These are phyloP conservation scores for Lagopus leucura DNA, from an alignment of 2,113 vertebrate genomes.

Conservation along the genomic window DNA sequence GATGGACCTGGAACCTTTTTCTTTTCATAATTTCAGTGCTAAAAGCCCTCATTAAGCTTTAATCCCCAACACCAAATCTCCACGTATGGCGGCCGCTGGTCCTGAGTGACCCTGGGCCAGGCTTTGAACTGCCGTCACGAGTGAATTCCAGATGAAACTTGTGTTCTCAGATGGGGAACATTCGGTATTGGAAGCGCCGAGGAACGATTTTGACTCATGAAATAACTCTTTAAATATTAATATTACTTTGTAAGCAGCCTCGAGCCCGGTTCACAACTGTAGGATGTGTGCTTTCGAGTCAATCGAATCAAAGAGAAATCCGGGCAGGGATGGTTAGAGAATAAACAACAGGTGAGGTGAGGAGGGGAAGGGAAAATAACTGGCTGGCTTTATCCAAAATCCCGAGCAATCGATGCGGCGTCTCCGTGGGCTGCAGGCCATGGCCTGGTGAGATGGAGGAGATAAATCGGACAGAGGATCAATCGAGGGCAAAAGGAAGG, in stretches of 20 bases:
- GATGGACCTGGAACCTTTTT: not conserved
- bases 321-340: not conserved
- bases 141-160: not conserved
- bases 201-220: not conserved
- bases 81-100: accelerated
- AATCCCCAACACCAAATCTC: not conserved
- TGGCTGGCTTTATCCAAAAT: constrained; percentile 27
- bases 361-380: constrained; percentile 34
- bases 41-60: not conserved
- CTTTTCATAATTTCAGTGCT: not conserved
- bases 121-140: not conserved
- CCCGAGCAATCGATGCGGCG: not conserved
- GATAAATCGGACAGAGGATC: constrained; percentile 25
- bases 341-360: constrained; percentile 17
- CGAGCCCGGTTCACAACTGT: accelerated
- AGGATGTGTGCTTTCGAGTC: not conserved
- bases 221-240: not conserved
- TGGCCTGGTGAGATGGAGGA: not conserved
- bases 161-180: accelerated
- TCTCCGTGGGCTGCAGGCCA: constrained; percentile 34
- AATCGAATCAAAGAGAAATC: not conserved
- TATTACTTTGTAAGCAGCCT: not conserved
- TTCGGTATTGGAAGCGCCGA: not conserved
- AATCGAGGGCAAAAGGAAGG: constrained; percentile 20
- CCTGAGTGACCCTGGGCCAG: not conserved